These are phyloP conservation scores for Rhaphigaster nebulosa DNA, from an alignment of 2,888 invertebrate genomes.

Conservation along the genomic window DNA sequence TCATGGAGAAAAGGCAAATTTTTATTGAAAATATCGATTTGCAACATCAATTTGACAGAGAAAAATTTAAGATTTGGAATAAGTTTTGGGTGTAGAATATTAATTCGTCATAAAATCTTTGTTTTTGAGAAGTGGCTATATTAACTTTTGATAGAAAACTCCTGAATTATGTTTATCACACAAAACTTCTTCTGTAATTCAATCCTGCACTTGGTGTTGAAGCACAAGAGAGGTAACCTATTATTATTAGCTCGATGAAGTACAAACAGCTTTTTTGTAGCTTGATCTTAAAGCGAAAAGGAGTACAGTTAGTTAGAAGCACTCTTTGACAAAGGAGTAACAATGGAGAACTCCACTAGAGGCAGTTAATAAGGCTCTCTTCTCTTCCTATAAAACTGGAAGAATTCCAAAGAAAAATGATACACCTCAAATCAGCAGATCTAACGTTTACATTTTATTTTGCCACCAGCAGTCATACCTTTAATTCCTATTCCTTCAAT, in stretches of 20 bases:
- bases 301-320: neutral
- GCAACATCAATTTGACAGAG: no score
- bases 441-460: neutral
- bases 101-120: no score
- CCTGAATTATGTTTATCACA: no score
- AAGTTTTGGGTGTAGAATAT: no score
- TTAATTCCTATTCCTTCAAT: no score
- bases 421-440: neutral
- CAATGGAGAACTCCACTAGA: neutral
- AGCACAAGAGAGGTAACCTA: neutral
- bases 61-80: no score
- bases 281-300: neutral
- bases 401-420: neutral
- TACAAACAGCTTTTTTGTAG: neutral
- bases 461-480: neutral
- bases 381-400: neutral
- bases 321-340: neutral
- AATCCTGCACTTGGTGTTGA: neutral
- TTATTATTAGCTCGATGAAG: neutral
- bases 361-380: neutral
- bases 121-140: no score
- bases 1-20: no score
- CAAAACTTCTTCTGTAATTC: neutral
- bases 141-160: no score
- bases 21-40: no score